Evolutionary conservation across 2,888 invertebrate genomes (phyloP).

Genomic region (Onthophagus sagittarius): DNA sequence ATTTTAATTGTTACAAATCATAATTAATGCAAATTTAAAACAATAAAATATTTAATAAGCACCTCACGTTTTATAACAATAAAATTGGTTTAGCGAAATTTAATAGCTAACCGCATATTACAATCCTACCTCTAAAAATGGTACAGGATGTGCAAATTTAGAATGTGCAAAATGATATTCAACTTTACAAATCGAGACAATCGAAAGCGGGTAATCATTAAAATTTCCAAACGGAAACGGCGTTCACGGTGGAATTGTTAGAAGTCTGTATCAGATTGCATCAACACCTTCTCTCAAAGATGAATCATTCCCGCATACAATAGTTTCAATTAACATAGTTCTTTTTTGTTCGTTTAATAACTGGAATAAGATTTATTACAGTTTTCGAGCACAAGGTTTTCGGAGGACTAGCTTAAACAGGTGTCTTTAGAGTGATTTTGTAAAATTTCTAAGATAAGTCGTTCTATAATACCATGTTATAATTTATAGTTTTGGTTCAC

Average conservation of each 20-base stretch:
- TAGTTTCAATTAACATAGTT: not conserved
- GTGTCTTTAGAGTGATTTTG: not conserved
- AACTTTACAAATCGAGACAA: not conserved
- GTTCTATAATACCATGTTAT: not conserved
- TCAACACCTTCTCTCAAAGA: not conserved
- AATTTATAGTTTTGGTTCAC: not conserved
- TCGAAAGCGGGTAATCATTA: not conserved
- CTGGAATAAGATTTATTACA: too few relatives aligned
- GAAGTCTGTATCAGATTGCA: not conserved
- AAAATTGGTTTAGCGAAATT: not conserved
- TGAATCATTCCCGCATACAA: not conserved
- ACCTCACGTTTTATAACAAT: not conserved
- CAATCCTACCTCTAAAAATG: not conserved
- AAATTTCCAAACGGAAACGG: not conserved
- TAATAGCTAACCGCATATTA: not conserved
- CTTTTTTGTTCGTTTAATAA: too few relatives aligned
- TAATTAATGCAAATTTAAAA: not conserved
- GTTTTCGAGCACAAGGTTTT: not conserved
- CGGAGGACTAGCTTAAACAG: not conserved
- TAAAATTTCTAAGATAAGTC: not conserved
- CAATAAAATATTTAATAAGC: not conserved
- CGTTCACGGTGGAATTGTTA: not conserved
- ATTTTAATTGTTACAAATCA: not conserved
- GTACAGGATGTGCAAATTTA: not conserved
- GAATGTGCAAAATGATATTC: not conserved